Evolutionary conservation across 2,888 invertebrate species (phyloP).

Genomic region (Syrphus vitripennis): DNA sequence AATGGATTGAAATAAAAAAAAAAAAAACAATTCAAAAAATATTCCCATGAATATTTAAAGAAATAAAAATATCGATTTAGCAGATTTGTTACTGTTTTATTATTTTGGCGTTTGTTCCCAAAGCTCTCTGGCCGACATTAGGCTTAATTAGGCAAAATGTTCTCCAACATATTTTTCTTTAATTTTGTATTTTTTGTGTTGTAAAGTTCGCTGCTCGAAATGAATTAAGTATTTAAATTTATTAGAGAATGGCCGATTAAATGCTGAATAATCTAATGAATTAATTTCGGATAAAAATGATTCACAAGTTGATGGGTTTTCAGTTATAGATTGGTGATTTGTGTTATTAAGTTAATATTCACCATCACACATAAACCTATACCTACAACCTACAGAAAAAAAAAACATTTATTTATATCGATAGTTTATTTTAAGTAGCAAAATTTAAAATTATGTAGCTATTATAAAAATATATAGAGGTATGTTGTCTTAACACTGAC

Average conservation of each 20-base stretch:
- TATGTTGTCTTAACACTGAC: neutral
- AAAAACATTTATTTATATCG: neutral
- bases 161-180: neutral
- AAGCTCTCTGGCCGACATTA: slow-evolving; percentile 43
- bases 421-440: slow-evolving; percentile 2
- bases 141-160: slow-evolving; percentile 57
- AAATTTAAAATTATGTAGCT: neutral
- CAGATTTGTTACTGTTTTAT: slow-evolving; percentile 20
- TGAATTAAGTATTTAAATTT: slow-evolving; percentile 56
- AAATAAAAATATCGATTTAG: slow-evolving; percentile 26
- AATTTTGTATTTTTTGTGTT: neutral
- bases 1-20: neutral
- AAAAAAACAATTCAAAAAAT: neutral
- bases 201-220: neutral
- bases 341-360: slow-evolving; percentile 24
- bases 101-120: slow-evolving; percentile 16
- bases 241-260: slow-evolving; percentile 43
- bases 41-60: slow-evolving; percentile 63
- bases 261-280: slow-evolving; percentile 46
- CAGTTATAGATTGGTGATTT: slow-evolving; percentile 34
- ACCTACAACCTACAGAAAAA: neutral
- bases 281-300: slow-evolving; percentile 54
- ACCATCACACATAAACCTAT: neutral
- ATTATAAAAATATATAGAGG: neutral
- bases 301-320: slow-evolving; percentile 42